phyloP scores from a whole-genome alignment of 1,140 invertebrate genomes.

The Ostrea edulis region DNA sequence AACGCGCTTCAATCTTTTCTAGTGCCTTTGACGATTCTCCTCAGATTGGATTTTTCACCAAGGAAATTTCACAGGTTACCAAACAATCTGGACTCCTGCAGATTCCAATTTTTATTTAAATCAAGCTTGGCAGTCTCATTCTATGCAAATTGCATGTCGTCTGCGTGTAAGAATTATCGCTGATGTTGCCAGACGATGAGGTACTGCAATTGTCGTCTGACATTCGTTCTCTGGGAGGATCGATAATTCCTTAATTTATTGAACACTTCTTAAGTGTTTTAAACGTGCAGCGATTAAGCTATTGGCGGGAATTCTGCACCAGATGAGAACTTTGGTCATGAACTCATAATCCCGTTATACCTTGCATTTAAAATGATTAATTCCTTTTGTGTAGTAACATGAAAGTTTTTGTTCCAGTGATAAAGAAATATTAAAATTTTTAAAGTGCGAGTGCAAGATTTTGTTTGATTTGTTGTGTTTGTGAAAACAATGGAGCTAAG shows the following conservation, averaged over 20 bases:
- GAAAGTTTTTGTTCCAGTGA: constrained; percentile 34
- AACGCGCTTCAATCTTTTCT: background rate
- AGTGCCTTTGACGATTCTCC: background rate
- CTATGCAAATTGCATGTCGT: constrained; percentile 26
- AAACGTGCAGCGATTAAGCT: constrained; percentile 25
- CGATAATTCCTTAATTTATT: constrained; percentile 25
- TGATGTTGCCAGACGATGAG: constrained; percentile 8
- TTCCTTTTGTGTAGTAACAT: constrained; percentile 29
- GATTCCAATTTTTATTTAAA: background rate
- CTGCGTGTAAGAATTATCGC: background rate
- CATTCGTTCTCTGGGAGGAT: background rate
- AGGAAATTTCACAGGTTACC: constrained; percentile 2
- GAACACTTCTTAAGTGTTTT: constrained; percentile 13
- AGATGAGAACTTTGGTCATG: background rate
- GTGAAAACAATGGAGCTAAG: constrained; percentile 3
- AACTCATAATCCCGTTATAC: constrained; percentile 31
- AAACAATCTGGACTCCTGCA: background rate
- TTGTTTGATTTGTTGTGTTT: constrained; percentile 26
- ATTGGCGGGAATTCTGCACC: background rate
- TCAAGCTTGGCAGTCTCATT: background rate
- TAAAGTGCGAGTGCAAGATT: constrained; percentile 3
- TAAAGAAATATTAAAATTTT: constrained; percentile 27
- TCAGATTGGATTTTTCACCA: background rate
- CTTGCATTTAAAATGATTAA: constrained; percentile 34
- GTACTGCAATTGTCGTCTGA: background rate